Evolutionary conservation across 1,140 invertebrate species (phyloP).

Genomic region (Druon quercuslanigerum): DNA sequence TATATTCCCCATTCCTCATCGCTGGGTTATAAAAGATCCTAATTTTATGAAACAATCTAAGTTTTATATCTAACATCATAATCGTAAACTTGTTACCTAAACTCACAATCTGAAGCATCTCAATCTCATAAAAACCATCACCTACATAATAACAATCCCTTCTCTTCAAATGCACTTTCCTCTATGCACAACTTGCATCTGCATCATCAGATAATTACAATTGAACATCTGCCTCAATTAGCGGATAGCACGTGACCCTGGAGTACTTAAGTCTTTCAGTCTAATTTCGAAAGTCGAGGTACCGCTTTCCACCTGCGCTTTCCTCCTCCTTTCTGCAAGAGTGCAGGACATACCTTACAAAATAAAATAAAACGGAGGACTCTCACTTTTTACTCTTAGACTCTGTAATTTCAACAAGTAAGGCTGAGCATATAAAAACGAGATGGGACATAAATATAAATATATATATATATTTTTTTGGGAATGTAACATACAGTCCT

Average conservation of each 20-base stretch:
- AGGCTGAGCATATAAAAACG: background rate
- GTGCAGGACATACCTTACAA: background rate
- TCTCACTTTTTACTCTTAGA: background rate
- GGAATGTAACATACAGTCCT: background rate
- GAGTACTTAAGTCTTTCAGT: background rate
- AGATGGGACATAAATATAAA: background rate
- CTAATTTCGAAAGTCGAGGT: background rate
- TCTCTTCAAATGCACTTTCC: background rate
- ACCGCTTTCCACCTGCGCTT: slow-evolving; percentile 26
- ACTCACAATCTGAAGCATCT: too few species aligned
- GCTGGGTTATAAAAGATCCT: too few species aligned
- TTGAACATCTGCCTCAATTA: slow-evolving; percentile 18
- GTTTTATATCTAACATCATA: too few species aligned
- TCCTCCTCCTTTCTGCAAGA: background rate
- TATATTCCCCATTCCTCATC: too few species aligned
- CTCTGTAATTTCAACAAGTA: background rate
- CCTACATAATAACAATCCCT: background rate
- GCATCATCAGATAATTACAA: background rate
- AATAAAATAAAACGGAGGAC: background rate
- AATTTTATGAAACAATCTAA: too few species aligned
- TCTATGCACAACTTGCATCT: background rate
- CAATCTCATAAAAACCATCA: background rate
- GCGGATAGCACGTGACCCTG: slow-evolving; percentile 10
- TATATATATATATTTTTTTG: slow-evolving; percentile 5
- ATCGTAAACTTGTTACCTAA: too few species aligned